phyloP scores from a whole-genome alignment of 1,140 invertebrate species.

The Fopius arisanus region DNA sequence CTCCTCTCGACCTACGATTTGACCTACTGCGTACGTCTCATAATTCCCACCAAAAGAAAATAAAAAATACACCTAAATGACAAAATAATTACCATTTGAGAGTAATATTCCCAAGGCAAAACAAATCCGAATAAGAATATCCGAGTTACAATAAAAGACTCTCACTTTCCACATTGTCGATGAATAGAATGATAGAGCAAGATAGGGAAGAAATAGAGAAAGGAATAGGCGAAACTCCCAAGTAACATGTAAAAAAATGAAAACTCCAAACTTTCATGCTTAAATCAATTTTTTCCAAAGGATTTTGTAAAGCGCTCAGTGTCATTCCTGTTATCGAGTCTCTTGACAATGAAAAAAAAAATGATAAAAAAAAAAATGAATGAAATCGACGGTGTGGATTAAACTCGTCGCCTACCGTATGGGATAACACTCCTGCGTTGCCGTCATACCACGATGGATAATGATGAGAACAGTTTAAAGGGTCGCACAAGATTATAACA shows the following conservation, averaged over 20 bases:
- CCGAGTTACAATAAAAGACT: background rate
- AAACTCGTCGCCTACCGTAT: slow-evolving; percentile 56
- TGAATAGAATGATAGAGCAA: slow-evolving; percentile 21
- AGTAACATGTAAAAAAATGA: slow-evolving; percentile 3
- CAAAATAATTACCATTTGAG: too few relatives aligned
- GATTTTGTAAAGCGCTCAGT: background rate
- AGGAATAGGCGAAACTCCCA: background rate
- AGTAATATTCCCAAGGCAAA: too few relatives aligned
- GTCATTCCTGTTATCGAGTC: slow-evolving; percentile 9
- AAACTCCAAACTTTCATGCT: background rate
- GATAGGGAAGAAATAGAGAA: slow-evolving; percentile 18
- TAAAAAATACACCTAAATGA: too few relatives aligned
- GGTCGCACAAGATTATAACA: slow-evolving; percentile 7
- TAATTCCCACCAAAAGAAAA: too few relatives aligned
- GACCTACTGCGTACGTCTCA: too few relatives aligned
- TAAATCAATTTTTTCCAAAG: background rate
- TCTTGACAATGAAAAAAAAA: background rate
- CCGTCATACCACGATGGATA: slow-evolving; percentile 46
- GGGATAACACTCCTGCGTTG: slow-evolving; percentile 61
- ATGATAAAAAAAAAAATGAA: slow-evolving; percentile 22
- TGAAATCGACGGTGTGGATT: background rate
- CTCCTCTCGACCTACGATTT: too few relatives aligned
- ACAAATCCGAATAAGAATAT: background rate
- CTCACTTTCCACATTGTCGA: background rate
- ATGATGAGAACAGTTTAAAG: background rate